These are phyloP conservation scores for Phyllostomus discolor DNA, from an alignment of 2,113 vertebrate species.

Conservation along the genomic window DNA sequence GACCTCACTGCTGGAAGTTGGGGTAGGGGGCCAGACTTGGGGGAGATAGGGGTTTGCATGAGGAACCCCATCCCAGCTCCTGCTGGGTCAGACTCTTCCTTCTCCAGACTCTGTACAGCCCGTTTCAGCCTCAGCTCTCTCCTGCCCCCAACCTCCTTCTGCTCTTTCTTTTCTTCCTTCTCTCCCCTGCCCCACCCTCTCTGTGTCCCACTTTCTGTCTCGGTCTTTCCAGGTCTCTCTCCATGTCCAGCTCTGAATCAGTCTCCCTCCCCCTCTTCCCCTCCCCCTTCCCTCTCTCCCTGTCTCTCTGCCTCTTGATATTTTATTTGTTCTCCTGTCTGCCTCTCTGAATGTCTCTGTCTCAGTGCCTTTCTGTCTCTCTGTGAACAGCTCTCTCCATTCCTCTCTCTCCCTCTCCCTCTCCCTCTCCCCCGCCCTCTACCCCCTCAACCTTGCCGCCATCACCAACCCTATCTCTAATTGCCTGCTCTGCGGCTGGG, in stretches of 20 bases:
- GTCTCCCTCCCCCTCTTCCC: not conserved
- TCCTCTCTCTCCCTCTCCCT: not conserved
- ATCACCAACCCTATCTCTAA: not conserved
- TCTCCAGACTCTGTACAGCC: not conserved
- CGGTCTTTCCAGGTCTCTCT: not conserved
- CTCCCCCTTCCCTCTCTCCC: not conserved
- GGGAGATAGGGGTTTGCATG: not conserved
- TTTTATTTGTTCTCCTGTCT: not conserved
- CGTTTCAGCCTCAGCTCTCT: not conserved
- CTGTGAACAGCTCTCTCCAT: not conserved
- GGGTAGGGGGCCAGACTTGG: not conserved
- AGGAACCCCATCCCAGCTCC: not conserved
- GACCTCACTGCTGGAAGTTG: constrained; percentile 37
- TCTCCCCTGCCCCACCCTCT: not conserved
- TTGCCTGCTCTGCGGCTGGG: not conserved
- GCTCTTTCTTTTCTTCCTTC: not conserved
- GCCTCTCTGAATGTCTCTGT: not conserved
- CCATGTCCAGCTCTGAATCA: not conserved
- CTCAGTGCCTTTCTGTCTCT: not conserved
- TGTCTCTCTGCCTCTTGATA: not conserved
- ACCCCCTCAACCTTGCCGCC: not conserved
- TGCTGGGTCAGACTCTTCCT: not conserved
- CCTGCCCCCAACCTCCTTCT: not conserved
- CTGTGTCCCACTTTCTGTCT: not conserved
- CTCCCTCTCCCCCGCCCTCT: not conserved